phyloP scores from a whole-genome alignment of 2,113 vertebrate species.

The Nothobranchius kuhntae region DNA sequence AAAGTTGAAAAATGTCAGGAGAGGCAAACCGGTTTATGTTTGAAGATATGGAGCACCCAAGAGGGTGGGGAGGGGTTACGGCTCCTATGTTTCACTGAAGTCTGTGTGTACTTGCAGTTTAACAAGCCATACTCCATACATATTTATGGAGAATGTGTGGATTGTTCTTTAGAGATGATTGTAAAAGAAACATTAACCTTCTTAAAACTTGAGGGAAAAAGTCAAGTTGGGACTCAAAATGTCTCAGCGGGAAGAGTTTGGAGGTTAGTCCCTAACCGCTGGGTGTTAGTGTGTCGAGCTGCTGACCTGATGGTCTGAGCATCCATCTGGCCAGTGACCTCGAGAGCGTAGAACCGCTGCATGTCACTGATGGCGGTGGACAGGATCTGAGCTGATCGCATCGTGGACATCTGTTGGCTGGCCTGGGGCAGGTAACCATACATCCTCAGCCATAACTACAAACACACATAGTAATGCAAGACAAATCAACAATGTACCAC shows the following conservation, averaged over 20 bases:
- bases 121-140: too few species aligned
- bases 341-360: conserved; percentile 93
- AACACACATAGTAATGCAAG: conserved; percentile 8
- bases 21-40: conserved; percentile 14
- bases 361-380: conserved; percentile 87
- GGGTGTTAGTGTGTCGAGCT: background rate
- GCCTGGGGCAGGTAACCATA: conserved; percentile 94
- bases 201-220: too few species aligned
- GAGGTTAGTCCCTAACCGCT: background rate
- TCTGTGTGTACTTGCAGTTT: too few species aligned
- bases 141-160: too few species aligned
- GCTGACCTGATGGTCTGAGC: conserved; percentile 87
- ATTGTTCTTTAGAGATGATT: too few species aligned
- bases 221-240: background rate
- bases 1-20: conserved; percentile 29
- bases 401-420: conserved; percentile 92
- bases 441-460: conserved; percentile 91
- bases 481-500: background rate
- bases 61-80: too few species aligned
- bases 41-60: conserved; percentile 15
- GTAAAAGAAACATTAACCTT: too few species aligned
- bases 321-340: conserved; percentile 89
- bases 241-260: background rate
- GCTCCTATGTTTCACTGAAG: too few species aligned
- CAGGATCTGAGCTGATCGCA: conserved; percentile 91